These are phyloP conservation scores for Hapalemur alaotrensis DNA, from an alignment of 2,797 vertebrate species.

Conservation along the genomic window DNA sequence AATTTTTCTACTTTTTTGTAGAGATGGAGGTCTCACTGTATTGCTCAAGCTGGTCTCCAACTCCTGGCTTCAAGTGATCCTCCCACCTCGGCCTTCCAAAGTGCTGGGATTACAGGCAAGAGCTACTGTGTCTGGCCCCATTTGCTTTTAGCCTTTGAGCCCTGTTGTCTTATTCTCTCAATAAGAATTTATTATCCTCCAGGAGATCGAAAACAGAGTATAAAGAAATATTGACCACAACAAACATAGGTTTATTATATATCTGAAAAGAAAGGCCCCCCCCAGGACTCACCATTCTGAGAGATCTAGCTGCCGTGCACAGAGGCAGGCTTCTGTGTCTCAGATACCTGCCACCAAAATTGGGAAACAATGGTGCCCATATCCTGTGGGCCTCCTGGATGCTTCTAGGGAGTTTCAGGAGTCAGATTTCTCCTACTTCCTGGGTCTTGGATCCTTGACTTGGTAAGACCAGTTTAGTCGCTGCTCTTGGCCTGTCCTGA, in stretches of 20 bases:
- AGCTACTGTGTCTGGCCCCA: neutral
- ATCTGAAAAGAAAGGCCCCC: neutral
- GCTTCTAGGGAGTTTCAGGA: neutral
- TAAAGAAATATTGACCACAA: neutral
- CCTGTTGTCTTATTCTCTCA: neutral
- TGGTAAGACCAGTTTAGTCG: neutral
- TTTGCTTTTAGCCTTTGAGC: neutral
- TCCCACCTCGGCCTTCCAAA: no score
- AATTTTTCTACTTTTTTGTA: no score
- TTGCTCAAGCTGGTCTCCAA: no score
- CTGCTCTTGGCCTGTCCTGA: neutral
- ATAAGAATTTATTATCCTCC: neutral
- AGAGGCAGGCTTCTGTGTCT: neutral
- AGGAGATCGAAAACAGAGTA: neutral
- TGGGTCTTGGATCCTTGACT: neutral
- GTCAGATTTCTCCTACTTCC: neutral
- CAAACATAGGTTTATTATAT: neutral
- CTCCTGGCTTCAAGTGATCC: no score
- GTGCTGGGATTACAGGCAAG: neutral
- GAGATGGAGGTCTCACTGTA: no score
- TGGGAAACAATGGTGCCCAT: neutral
- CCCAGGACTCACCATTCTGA: rapidly evolving
- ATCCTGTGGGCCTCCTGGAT: neutral
- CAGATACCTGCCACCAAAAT: neutral
- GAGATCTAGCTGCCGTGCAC: neutral